Evolutionary conservation across 2,888 invertebrate species (phyloP), one percentile per base, ranked within the genome.

Genomic region (Gandaritis pyraliata): DNA sequence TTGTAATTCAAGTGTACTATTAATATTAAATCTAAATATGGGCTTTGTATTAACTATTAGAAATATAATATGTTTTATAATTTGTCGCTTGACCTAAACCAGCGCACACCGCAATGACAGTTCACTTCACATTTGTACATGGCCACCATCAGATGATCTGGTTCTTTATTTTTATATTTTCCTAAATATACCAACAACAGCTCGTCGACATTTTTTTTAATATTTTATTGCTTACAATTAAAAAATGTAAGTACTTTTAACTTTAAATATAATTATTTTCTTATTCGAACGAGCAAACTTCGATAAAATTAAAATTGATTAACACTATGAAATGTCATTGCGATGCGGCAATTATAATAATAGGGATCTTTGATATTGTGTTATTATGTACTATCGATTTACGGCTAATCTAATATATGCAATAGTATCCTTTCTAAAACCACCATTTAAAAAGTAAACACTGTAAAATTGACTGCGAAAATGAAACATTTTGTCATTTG

Each of bases 141-240:
- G 93, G 92, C 84, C 89, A 93, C 92, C 94, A 94, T 94, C 94
- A 94, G 94, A 94, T 94, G 94, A 94, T 94, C 94, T 94, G 94
- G 86, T 86, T 89, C 76, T 76, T 75, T 83, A 86, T 43, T 86
- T 74, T 87, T 85, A 88, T 87, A 88, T 89, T 92, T 91, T 87
- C 78, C 91, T 92, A 92, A 92, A 92, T 90, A 92, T 92, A 92
- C 90, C 92, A 92, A 92, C 92, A 92, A 92, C 88, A 86, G 90
- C 90, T 90, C 91, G 88, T 79, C 73, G 33, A 33, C 33, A 76
- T 74, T 74, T 38, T 73, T 77, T 76, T 75, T 79, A 63, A 60
- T 66, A 62, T 58, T 66, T 86, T 85, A 78, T 82, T 85, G 82
- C 76, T 76, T 84, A 86, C 81, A 85, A 82, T 84, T 80, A 58